Evolutionary conservation across 2,113 vertebrate species (phyloP), one percentile per base, ranked within the genome.

Genomic region (Clarias batrachus): DNA sequence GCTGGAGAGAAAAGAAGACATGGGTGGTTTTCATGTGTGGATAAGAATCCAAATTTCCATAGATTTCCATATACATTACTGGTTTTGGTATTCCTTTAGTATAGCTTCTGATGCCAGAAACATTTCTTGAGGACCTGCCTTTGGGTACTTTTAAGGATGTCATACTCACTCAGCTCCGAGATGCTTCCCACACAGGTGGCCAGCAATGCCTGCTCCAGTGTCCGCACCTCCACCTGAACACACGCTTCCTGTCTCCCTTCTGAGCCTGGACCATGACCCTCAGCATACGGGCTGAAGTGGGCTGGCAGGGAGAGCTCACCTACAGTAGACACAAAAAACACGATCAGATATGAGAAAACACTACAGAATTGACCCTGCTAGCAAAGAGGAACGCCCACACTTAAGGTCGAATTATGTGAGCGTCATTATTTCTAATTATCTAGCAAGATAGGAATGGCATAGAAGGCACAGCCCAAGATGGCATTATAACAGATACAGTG

Each of bases 131-230:
- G 5, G 10, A 8, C 2, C 60, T 11, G 3, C 57, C 25, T 77
- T 56, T 27, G 11, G 11, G 19, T 12, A 60, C 9, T 60, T 60
- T 80, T 80, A 41, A 14, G 17, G 19, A 62, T 41, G 27, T 62
- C 59, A 13, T 8, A 96, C 97, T 96, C 65, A 99, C 97, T 98
- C 91, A 99, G 95, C 77, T 99, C 98, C 0, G 96, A 95, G 94
- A 99, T 97, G 95, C 98, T 98, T 89, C 97, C 97, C 27, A 97
- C 98, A 0, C 96, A 96, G 0, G 97, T 98, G 85, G 97, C 96
- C 89, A 98, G 92, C 59, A 99, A 94, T 1, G 97, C 95, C 92
- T 98, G 97, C 87, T 99, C 97, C 92, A 99, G 91, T 0, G 96
- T 97, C 2, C 95, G 94, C 23, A 99, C 95, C 87, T 99, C 98